These are phyloP conservation scores for Mastomys natalensis DNA, from an alignment of 2,113 vertebrate species.

Conservation along the genomic window DNA sequence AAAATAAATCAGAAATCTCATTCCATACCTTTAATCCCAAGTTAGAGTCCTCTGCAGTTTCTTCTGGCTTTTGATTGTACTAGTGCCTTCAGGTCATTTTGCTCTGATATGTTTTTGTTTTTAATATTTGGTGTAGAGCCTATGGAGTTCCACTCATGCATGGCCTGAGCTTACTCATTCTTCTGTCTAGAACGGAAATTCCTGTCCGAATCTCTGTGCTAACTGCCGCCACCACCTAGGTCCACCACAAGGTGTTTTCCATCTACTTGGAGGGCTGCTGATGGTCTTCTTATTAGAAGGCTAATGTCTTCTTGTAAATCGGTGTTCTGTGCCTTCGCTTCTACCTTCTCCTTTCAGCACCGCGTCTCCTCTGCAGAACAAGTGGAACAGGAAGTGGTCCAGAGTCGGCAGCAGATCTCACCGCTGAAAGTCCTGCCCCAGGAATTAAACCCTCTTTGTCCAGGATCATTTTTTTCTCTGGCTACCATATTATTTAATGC, in stretches of 20 bases:
- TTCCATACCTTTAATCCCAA: neutral
- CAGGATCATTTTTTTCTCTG: neutral
- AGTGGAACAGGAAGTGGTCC: neutral
- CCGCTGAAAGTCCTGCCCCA: neutral
- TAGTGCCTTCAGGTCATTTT: neutral
- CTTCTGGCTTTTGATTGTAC: neutral
- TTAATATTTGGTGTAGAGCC: neutral
- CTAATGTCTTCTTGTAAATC: neutral
- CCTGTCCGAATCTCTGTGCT: neutral
- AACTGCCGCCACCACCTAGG: neutral
- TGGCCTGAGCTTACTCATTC: neutral
- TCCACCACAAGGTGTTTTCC: neutral
- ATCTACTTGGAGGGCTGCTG: neutral
- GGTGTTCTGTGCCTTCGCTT: neutral
- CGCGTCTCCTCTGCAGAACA: neutral
- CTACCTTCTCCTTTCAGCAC: neutral
- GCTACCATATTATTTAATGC: neutral
- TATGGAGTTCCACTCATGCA: neutral
- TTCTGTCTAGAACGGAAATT: neutral
- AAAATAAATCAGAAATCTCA: neutral
- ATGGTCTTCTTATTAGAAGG: neutral
- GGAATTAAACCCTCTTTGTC: neutral
- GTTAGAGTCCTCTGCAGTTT: neutral
- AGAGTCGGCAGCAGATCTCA: too few relatives aligned
- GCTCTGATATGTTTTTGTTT: too few relatives aligned